These are phyloP conservation scores for Blennius ocellaris DNA, from an alignment of 2,113 vertebrate species.

Conservation along the genomic window DNA sequence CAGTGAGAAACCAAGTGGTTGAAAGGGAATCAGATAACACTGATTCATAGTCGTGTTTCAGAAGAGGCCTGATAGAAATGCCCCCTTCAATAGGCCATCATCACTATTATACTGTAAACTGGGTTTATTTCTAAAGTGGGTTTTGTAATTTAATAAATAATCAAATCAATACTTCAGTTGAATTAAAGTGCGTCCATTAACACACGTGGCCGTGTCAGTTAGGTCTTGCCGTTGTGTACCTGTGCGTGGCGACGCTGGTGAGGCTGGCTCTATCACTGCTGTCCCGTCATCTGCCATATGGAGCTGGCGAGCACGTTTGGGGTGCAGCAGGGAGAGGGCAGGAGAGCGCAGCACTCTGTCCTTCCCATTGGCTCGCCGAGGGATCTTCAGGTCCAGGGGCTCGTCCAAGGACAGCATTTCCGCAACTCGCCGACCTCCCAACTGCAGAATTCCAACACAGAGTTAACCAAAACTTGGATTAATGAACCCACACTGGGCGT, in stretches of 20 bases:
- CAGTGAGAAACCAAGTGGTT: no score
- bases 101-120: no score
- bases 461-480: constrained; percentile 3
- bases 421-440: constrained; percentile 62
- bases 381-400: constrained; percentile 96
- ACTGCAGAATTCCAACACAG: constrained; percentile 70
- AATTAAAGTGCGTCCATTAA: no score
- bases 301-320: constrained; percentile 80
- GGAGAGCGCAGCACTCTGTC: constrained; percentile 75
- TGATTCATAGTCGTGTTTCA: no score
- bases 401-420: constrained; percentile 96
- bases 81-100: no score
- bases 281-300: constrained; percentile 85
- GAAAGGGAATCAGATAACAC: no score
- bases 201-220: no score
- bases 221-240: constrained; percentile 72
- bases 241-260: constrained; percentile 81
- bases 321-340: constrained; percentile 71
- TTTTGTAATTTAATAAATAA: no score
- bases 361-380: constrained; percentile 83
- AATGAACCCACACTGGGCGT: not conserved
- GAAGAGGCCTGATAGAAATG: no score
- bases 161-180: no score
- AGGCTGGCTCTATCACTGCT: constrained; percentile 82
- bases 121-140: no score